Evolutionary conservation across 2,888 invertebrate species (phyloP).

Genomic region (Polyploca ridens): DNA sequence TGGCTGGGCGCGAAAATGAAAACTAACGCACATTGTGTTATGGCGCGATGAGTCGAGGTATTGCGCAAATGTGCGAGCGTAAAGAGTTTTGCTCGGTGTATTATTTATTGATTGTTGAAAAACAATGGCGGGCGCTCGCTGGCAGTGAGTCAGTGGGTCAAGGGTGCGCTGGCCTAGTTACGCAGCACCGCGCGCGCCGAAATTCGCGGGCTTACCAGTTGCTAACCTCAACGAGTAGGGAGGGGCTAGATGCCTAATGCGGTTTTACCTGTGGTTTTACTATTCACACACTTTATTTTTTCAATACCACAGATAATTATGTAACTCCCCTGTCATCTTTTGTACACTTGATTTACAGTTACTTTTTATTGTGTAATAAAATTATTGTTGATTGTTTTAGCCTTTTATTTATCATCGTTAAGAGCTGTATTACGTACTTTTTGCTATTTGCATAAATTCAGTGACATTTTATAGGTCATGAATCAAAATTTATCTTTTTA

Average conservation of each 20-base stretch:
- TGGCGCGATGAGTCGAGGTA: constrained; percentile 59
- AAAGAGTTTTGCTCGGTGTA: constrained; percentile 75
- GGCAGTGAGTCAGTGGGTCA: constrained; percentile 84
- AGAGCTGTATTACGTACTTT: not conserved
- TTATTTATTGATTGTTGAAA: constrained; percentile 84
- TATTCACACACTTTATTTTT: constrained; percentile 8
- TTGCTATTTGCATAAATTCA: not conserved
- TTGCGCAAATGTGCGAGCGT: constrained; percentile 75
- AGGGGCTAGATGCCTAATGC: constrained; percentile 45
- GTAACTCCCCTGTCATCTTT: constrained; percentile 10
- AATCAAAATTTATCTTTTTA: not conserved
- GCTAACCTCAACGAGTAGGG: constrained; percentile 71
- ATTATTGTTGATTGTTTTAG: not conserved
- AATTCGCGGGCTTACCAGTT: constrained; percentile 79
- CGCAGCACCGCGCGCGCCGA: constrained; percentile 77
- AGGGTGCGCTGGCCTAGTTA: constrained; percentile 80
- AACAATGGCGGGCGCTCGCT: constrained; percentile 80
- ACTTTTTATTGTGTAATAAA: not conserved
- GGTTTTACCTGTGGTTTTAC: not conserved
- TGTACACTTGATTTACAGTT: not conserved
- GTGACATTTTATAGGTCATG: constrained; percentile 10
- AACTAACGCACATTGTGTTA: constrained; percentile 49
- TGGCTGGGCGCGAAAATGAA: constrained; percentile 61
- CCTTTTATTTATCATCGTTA: constrained; percentile 3
- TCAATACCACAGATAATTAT: constrained; percentile 5